Conservation (phyloP, 2,797 vertebrate genomes). For the Gambusia yucatana region DNA sequence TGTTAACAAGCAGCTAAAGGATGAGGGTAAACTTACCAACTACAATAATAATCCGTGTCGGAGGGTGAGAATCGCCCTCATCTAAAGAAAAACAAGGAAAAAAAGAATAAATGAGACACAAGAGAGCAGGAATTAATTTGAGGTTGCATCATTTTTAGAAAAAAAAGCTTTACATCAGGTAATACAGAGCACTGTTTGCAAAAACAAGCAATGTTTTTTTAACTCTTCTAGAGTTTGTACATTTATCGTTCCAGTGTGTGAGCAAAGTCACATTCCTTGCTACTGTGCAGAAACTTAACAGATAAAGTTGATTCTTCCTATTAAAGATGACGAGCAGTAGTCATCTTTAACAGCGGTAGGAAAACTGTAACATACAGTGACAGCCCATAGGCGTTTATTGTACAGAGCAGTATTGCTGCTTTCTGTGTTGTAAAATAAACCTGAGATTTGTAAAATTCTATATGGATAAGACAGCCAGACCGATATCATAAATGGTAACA, state of each 20-base stretch:
- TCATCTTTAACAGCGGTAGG: not conserved
- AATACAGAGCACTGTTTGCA: not conserved
- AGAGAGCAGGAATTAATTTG: not conserved
- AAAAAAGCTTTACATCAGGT: not conserved
- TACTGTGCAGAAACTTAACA: not conserved
- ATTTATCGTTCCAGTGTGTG: not conserved
- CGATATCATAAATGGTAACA: no score
- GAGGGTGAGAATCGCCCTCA: accelerated
- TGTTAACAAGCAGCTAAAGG: not conserved
- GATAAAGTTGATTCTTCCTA: not conserved
- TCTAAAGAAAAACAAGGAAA: not conserved
- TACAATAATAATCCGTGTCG: no score
- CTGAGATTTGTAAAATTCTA: no score
- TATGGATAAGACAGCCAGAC: no score
- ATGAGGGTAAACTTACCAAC: slow-evolving; percentile 1
- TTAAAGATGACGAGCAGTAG: not conserved
- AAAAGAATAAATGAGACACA: not conserved
- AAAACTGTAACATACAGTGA: not conserved
- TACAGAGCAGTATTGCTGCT: not conserved
- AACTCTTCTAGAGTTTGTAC: not conserved
- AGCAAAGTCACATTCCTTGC: not conserved
- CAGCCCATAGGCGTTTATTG: not conserved
- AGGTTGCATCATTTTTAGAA: not conserved
- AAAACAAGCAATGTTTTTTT: not conserved
- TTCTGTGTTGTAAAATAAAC: no score